Conservation (phyloP, 2,888 invertebrate genomes). For the Antheraea assamensis region DNA sequence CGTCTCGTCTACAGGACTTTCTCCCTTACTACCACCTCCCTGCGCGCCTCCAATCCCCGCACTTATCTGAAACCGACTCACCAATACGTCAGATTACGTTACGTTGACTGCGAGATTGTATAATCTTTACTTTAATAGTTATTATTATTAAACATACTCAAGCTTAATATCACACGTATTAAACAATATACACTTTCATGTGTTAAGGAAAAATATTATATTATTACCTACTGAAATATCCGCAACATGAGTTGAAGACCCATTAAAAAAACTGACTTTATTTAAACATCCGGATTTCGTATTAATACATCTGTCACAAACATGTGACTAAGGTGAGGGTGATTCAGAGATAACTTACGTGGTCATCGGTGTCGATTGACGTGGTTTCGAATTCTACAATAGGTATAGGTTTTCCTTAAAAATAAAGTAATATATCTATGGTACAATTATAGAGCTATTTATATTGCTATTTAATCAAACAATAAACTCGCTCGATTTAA, state of each 20-base stretch:
- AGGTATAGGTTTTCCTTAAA: background rate
- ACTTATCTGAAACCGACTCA: conserved; percentile 4
- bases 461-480: too few species aligned
- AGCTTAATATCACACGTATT: background rate
- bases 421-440: background rate
- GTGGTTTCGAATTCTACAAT: background rate
- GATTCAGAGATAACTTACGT: background rate
- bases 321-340: background rate
- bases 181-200: background rate
- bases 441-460: background rate
- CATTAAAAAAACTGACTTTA: background rate
- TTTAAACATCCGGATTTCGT: background rate
- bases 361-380: background rate
- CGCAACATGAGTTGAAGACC: background rate
- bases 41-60: background rate
- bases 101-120: background rate
- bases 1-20: conserved; percentile 34
- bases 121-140: background rate
- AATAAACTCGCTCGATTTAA: too few species aligned
- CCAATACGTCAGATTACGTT: conserved; percentile 4
- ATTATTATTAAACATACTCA: background rate
- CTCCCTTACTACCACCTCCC: conserved; percentile 25
- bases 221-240: background rate
- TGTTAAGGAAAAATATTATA: background rate
- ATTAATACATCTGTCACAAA: background rate